A percentile compares a stretch with the other conserved stretches of the same genome.
Evolutionary conservation across 2,888 invertebrate genomes (phyloP).

Genomic region (Nasonia oneida): DNA sequence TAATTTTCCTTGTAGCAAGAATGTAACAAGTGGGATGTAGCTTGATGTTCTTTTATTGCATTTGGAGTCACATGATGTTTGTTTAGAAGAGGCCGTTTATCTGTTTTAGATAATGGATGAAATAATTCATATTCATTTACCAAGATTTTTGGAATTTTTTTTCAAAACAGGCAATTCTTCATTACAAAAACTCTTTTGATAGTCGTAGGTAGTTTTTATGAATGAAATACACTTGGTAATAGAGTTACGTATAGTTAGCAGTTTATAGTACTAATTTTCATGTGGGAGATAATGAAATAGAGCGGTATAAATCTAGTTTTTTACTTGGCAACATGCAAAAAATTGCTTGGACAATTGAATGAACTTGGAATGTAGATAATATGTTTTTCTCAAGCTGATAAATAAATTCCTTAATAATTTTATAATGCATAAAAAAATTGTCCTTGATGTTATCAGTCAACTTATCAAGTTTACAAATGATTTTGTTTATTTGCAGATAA

Average conservation of each 20-base stretch:
- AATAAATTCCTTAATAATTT: not conserved
- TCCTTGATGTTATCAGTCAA: not conserved
- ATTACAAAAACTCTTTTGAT: not conserved
- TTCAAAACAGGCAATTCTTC: not conserved
- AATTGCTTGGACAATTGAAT: constrained; percentile 7
- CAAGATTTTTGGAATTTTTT: not conserved
- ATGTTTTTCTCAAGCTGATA: not conserved
- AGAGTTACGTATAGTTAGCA: constrained; percentile 3
- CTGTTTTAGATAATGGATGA: not conserved
- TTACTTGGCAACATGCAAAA: constrained; percentile 12
- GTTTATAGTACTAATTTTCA: constrained; percentile 30
- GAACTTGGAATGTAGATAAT: not conserved
- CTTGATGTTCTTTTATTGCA: not conserved
- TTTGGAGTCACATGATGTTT: not conserved
- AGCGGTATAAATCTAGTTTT: constrained; percentile 14
- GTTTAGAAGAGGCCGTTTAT: not conserved
- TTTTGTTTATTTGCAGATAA: constrained; percentile 44
- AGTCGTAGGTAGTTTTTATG: not conserved
- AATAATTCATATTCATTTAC: not conserved
- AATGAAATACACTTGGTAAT: constrained; percentile 26
- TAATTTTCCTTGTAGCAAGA: not conserved
- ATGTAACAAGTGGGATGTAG: not conserved
- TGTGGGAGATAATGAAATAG: not conserved
- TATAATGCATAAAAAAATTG: not conserved
- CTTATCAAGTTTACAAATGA: not conserved